Percentiles rank a stretch among this genome's conserved stretches.
These are phyloP conservation scores for Rhyacichthys aspro DNA, from an alignment of 2,797 vertebrate genomes.

Conservation along the genomic window DNA sequence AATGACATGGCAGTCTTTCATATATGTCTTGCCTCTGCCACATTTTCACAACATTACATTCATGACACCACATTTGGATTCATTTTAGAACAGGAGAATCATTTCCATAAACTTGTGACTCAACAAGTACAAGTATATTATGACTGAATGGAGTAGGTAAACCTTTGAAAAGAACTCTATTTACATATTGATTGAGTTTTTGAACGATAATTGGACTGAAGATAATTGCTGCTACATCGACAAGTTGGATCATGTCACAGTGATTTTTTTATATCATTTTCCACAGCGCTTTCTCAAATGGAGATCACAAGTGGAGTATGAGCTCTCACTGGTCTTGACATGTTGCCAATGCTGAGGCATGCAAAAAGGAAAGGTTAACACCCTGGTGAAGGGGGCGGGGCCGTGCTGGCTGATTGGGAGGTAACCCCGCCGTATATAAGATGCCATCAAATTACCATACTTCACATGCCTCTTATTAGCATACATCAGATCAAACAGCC, in stretches of 20 bases:
- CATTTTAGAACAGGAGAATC: too few relatives aligned
- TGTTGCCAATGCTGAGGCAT: constrained; percentile 54
- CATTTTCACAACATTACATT: too few relatives aligned
- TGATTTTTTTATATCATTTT: background rate
- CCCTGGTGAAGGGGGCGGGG: constrained; percentile 11
- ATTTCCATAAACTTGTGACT: too few relatives aligned
- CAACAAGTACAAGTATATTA: too few relatives aligned
- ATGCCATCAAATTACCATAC: constrained; percentile 70
- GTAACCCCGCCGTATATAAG: constrained; percentile 48
- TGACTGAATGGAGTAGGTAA: background rate
- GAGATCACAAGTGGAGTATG: background rate
- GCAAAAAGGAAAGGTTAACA: constrained; percentile 56
- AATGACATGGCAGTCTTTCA: too few relatives aligned
- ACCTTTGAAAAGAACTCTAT: background rate
- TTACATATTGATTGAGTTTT: constrained; percentile 1
- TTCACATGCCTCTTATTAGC: constrained; percentile 71
- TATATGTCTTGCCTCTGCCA: too few relatives aligned
- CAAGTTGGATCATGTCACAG: constrained; percentile 1
- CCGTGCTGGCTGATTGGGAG: background rate
- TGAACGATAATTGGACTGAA: background rate
- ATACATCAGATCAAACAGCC: constrained; percentile 74
- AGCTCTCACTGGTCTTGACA: constrained; percentile 22
- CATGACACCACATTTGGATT: too few relatives aligned
- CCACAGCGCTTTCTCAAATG: too few relatives aligned
- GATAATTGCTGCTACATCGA: background rate